A percentile compares a stretch with the other conserved stretches of the same genome.
These are phyloP conservation scores for Pseudachorutes palmiensis DNA, from an alignment of 1,140 invertebrate genomes.

Conservation along the genomic window DNA sequence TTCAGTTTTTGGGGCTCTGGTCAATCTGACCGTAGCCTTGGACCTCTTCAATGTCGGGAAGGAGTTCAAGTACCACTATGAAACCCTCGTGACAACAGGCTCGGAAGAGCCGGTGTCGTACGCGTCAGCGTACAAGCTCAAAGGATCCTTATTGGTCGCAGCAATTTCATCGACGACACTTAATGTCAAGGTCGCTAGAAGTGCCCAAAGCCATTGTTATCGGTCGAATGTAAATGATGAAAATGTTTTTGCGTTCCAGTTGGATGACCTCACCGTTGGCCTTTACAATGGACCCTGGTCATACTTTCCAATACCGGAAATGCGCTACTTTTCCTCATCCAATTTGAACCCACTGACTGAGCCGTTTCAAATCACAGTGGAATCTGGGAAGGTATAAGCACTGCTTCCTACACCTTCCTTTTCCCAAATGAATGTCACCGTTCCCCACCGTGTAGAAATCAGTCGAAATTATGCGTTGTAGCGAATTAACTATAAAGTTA, in stretches of 20 bases:
- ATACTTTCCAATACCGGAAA: constrained; percentile 32
- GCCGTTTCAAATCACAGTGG: constrained; percentile 28
- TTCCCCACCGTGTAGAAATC: too few species aligned
- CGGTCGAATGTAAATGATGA: not conserved
- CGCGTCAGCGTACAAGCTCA: constrained; percentile 32
- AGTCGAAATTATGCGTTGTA: not conserved
- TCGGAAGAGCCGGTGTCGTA: constrained; percentile 27
- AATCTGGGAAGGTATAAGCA: constrained; percentile 33
- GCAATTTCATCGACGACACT: constrained; percentile 17
- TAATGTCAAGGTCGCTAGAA: constrained; percentile 28
- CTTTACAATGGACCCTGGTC: constrained; percentile 37
- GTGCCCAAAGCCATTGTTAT: not conserved
- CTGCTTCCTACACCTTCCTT: too few species aligned
- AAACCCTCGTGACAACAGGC: constrained; percentile 31
- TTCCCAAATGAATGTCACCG: too few species aligned
- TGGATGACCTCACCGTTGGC: constrained; percentile 30
- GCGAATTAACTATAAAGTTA: not conserved
- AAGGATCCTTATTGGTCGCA: constrained; percentile 28
- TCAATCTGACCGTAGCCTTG: too few species aligned
- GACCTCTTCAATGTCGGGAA: too few species aligned
- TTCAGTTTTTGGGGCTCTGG: too few species aligned
- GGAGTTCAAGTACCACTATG: constrained; percentile 33
- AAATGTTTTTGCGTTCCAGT: constrained; percentile 15
- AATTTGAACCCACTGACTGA: constrained; percentile 25
- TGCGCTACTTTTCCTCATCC: constrained; percentile 7